A percentile compares a stretch with the other conserved stretches of the same genome.
These are phyloP conservation scores for Pardalotus punctatus DNA, from an alignment of 2,113 vertebrate genomes.

Conservation along the genomic window DNA sequence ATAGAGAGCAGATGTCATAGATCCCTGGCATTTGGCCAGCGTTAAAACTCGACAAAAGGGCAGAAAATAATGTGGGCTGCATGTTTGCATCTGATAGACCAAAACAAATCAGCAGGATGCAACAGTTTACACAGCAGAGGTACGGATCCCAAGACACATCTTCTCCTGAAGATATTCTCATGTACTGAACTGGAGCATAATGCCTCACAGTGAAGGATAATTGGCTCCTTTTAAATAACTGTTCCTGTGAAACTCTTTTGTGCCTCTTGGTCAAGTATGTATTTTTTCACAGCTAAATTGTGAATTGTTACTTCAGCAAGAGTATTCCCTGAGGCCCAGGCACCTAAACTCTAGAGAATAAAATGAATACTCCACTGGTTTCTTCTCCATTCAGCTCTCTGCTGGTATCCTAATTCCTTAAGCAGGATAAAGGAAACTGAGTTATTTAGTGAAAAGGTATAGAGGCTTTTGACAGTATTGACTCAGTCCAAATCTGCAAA, in stretches of 20 bases:
- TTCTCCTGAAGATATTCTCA: background rate
- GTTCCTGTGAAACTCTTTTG: background rate
- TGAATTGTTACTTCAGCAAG: background rate
- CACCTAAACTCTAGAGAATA: background rate
- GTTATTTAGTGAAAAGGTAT: background rate
- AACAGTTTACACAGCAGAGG: background rate
- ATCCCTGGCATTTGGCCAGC: too few relatives aligned
- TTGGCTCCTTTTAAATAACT: fast-evolving
- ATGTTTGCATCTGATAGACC: background rate
- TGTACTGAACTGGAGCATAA: background rate
- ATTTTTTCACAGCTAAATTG: background rate
- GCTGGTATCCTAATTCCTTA: background rate
- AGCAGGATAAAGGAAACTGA: background rate
- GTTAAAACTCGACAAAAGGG: too few relatives aligned
- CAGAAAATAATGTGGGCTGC: background rate
- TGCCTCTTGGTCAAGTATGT: background rate
- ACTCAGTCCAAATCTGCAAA: background rate
- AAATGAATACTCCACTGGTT: background rate
- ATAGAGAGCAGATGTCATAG: too few relatives aligned
- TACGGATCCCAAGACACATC: fast-evolving
- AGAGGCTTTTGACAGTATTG: background rate
- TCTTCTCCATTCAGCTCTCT: background rate
- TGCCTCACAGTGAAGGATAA: background rate
- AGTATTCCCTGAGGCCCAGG: background rate
- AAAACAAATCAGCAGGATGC: background rate